Evolutionary conservation across 1,140 invertebrate species (phyloP).

Genomic region (Ctenoplectra terminalis): DNA sequence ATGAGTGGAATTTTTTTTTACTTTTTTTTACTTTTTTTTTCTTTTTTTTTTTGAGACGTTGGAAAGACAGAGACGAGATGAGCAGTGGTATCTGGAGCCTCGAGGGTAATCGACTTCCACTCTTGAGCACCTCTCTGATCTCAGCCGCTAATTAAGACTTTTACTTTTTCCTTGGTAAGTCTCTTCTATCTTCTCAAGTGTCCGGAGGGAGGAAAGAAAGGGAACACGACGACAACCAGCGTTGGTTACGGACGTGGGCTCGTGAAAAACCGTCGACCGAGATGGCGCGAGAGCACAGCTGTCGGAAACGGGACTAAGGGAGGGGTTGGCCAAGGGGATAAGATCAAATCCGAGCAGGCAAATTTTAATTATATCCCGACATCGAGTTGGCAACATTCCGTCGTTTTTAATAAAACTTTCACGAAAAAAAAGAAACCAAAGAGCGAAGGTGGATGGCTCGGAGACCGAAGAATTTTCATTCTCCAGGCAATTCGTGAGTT

Average conservation of each 20-base stretch:
- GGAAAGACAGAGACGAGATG: constrained; percentile 40
- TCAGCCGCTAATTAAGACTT: constrained; percentile 71
- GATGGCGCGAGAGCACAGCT: constrained; percentile 46
- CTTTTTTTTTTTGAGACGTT: neutral
- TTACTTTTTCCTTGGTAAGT: constrained; percentile 65
- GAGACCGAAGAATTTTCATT: neutral
- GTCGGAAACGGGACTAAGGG: constrained; percentile 40
- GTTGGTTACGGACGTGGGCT: constrained; percentile 39
- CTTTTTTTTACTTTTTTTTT: neutral
- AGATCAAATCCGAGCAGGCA: constrained; percentile 58
- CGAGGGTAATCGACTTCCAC: constrained; percentile 65
- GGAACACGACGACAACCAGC: constrained; percentile 19
- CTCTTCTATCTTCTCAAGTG: constrained; percentile 60
- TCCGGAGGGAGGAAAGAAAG: constrained; percentile 22
- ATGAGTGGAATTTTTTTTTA: constrained; percentile 3
- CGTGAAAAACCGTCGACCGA: constrained; percentile 43
- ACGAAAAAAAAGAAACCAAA: neutral
- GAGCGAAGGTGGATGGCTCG: neutral
- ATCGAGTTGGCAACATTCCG: constrained; percentile 65
- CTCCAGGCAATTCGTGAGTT: neutral
- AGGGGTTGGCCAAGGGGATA: constrained; percentile 18
- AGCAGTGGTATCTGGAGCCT: constrained; percentile 45
- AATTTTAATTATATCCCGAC: constrained; percentile 69
- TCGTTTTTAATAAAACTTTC: constrained; percentile 64
- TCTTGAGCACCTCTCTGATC: constrained; percentile 64